Conservation (phyloP, 2,113 vertebrate genomes). For the Peromyscus leucopus region DNA sequence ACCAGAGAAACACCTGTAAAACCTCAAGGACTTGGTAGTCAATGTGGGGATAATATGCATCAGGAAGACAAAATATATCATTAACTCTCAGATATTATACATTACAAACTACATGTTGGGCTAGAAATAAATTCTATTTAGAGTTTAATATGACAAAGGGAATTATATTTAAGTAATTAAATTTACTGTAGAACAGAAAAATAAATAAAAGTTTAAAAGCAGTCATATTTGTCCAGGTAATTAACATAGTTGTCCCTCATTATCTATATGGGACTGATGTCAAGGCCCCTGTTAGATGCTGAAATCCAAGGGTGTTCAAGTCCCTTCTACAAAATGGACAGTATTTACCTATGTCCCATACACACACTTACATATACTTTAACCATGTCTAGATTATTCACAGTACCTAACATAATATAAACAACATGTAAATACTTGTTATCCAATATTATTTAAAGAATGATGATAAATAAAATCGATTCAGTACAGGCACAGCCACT, state of each 20-base stretch:
- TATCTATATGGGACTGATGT: neutral
- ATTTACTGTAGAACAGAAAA: neutral
- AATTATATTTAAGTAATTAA: neutral
- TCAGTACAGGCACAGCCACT: neutral
- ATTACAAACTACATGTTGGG: neutral
- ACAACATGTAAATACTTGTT: neutral
- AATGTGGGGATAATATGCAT: neutral
- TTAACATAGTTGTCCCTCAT: neutral
- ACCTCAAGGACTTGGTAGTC: neutral
- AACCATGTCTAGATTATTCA: neutral
- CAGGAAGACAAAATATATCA: neutral
- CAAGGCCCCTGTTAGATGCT: neutral
- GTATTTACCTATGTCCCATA: neutral
- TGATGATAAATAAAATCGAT: neutral
- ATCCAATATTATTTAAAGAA: neutral
- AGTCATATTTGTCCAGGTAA: neutral
- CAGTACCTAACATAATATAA: neutral
- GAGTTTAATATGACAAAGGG: neutral
- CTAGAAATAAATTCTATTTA: neutral
- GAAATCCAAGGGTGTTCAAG: neutral
- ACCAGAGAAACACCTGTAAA: neutral
- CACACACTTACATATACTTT: neutral
- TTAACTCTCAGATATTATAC: neutral
- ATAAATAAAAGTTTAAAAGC: constrained; percentile 19
- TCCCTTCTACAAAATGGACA: neutral